Evolutionary conservation across 2,888 invertebrate species (phyloP), one percentile per base, ranked within the genome.

Genomic region (Philereme transversata): DNA sequence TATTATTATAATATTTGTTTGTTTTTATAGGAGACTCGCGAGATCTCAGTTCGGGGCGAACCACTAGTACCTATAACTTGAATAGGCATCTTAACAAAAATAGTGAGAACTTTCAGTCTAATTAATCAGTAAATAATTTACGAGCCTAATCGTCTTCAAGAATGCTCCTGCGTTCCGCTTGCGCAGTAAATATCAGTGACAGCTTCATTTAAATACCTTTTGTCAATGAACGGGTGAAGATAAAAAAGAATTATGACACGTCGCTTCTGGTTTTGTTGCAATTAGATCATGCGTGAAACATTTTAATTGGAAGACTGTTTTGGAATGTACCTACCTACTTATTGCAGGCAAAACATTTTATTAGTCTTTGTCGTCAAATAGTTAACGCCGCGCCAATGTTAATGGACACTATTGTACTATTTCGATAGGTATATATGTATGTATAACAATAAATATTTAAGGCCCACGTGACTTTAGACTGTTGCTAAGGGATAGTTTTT

Each of bases 131-230:
- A 11, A 74, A 73, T 74, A 73, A 76, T 74, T 76, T 79, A 82
- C 76, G 76, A 77, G 79, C 80, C 79, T 82, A 84, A 86, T 79
- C 82, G 79, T 74, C 69, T 77, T 72, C 62, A 65, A 78, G 87
- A 82, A 87, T 86, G 84, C 83, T 80, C 75, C 75, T 65, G 62
- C 71, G 64, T 73, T 79, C 78, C 78, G 76, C 73, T 57, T 56
- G 68, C 77, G 86, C 90, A 88, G 86, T 91, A 90, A 91, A 92
- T 91, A 90, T 90, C 71, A 83, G 78, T 79, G 92, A 91, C 92
- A 92, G 90, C 85, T 92, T 90, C 81, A 92, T 92, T 92, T 91
- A 91, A 92, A 92, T 92, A 89, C 90, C 92, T 92, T 92, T 92
- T 92, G 92, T 91, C 92, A 90, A 89, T 88, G 88, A 89, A 90